phyloP scores from a whole-genome alignment of 30 jellyfish, hydroid and myxozoan genomes.

The Hydra vulgaris region DNA sequence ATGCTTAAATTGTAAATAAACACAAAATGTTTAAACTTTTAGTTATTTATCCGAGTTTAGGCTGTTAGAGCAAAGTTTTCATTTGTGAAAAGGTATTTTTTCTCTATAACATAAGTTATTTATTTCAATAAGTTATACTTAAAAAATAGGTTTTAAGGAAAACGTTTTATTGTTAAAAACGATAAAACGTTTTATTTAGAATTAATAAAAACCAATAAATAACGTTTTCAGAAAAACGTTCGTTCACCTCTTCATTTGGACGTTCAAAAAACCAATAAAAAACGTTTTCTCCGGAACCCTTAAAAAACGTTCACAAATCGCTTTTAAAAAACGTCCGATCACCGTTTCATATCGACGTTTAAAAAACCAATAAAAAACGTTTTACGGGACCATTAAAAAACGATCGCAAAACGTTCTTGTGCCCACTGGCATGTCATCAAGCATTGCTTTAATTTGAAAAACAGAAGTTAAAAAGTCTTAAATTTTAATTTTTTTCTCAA shows the following conservation, averaged over 20 bases:
- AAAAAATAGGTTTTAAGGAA: background rate
- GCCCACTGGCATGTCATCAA: background rate
- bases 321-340: background rate
- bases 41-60: background rate
- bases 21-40: background rate
- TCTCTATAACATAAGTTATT: background rate
- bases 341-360: background rate
- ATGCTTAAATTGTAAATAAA: background rate
- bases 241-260: background rate
- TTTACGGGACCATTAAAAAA: background rate
- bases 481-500: too few species aligned
- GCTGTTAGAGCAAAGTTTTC: background rate
- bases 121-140: background rate
- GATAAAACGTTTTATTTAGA: background rate
- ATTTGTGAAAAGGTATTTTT: background rate
- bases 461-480: too few species aligned
- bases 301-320: background rate
- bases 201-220: background rate
- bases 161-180: too few species aligned
- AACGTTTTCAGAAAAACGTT: background rate
- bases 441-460: too few species aligned
- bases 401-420: background rate
- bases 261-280: background rate
- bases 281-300: too few species aligned
- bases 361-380: background rate